These are phyloP conservation scores for Metallyticus violacea DNA, from an alignment of 2,888 invertebrate species.

Conservation along the genomic window DNA sequence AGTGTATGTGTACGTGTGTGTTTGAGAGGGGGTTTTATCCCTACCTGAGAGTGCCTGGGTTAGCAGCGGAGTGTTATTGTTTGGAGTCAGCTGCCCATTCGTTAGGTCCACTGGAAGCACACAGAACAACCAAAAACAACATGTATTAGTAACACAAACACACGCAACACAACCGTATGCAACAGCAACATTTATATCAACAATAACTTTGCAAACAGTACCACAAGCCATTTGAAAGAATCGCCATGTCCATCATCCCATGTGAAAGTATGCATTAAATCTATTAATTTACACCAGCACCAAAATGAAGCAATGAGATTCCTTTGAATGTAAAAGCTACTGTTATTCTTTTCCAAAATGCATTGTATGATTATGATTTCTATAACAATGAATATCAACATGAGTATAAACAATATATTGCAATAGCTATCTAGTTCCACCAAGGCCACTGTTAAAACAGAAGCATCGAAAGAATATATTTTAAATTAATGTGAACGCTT, in stretches of 20 bases:
- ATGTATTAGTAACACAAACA: background rate
- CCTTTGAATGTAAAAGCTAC: background rate
- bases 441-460: background rate
- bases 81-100: slow-evolving; percentile 93
- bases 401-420: background rate
- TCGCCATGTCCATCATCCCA: background rate
- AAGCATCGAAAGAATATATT: too few species aligned
- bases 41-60: slow-evolving; percentile 95
- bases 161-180: background rate
- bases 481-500: too few species aligned
- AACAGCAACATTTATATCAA: background rate
- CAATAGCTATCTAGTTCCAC: background rate
- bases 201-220: background rate
- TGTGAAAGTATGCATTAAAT: background rate
- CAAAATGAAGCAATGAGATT: background rate
- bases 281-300: background rate
- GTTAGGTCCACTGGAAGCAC: slow-evolving; percentile 85
- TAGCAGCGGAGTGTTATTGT: slow-evolving; percentile 93
- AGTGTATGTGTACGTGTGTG: background rate
- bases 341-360: background rate
- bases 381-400: too few species aligned
- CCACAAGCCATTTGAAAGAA: background rate
- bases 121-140: slow-evolving; percentile 27
- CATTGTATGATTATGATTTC: background rate
- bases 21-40: slow-evolving; percentile 35